Conservation (phyloP, 92 coral and sea anemone species). For the Pocillopora grandis region DNA sequence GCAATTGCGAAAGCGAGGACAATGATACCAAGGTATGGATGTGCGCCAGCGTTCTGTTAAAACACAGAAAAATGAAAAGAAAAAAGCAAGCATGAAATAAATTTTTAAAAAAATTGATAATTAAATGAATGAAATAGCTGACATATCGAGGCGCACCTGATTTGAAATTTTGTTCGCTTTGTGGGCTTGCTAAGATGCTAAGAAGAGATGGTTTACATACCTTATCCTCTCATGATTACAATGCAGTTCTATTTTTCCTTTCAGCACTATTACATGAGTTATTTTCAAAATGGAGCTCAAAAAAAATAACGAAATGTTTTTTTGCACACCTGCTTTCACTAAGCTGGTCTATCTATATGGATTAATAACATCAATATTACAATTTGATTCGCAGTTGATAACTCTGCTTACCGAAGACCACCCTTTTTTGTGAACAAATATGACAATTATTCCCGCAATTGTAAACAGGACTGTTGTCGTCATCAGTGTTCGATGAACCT, state of each 20-base stretch:
- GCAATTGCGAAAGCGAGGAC: conserved; percentile 23
- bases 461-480: conserved; percentile 18
- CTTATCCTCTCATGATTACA: too few relatives aligned
- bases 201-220: too few relatives aligned
- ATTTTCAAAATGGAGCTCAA: too few relatives aligned
- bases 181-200: too few relatives aligned
- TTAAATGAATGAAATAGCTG: background rate
- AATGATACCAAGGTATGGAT: conserved; percentile 39
- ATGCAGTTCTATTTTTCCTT: too few relatives aligned
- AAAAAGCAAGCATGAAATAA: background rate
- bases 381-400: background rate
- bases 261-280: too few relatives aligned
- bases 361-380: too few relatives aligned
- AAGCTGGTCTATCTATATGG: too few relatives aligned
- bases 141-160: too few relatives aligned
- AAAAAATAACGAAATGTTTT: too few relatives aligned
- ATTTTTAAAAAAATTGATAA: background rate
- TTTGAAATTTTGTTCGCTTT: too few relatives aligned
- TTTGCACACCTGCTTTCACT: too few relatives aligned
- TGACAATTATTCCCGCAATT: conserved; percentile 20
- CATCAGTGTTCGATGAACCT: conserved; percentile 47
- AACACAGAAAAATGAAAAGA: background rate
- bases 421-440: conserved; percentile 5
- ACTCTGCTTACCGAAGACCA: conserved; percentile 29
- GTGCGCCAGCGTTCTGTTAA: conserved; percentile 10